Conservation (phyloP, 2,797 vertebrate genomes). For the Phrynocephalus forsythii region DNA sequence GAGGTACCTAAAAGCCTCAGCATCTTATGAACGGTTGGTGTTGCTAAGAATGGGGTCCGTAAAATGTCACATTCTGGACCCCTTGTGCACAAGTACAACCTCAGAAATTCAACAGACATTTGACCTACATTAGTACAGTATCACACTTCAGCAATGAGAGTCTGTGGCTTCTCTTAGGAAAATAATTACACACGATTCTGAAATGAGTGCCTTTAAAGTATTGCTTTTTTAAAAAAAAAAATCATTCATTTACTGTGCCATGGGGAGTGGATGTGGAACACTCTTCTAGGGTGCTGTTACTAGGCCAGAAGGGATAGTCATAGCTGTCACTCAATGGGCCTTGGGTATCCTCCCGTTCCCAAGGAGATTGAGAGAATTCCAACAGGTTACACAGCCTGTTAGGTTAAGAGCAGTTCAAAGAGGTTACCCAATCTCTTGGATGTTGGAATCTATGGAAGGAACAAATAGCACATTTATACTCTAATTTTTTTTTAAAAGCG, state of each 20-base stretch:
- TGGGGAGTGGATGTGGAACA: background rate
- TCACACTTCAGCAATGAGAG: background rate
- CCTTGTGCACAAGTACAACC: background rate
- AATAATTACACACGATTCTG: slow-evolving; percentile 23
- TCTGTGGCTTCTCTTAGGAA: background rate
- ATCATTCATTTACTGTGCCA: background rate
- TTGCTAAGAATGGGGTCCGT: slow-evolving; percentile 33
- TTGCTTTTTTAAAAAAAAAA: slow-evolving; percentile 26
- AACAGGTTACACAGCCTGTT: background rate
- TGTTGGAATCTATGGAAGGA: background rate
- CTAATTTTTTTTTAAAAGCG: background rate
- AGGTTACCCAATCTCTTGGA: background rate
- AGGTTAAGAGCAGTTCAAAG: background rate
- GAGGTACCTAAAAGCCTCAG: slow-evolving; percentile 17
- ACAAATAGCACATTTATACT: background rate
- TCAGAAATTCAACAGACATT: background rate
- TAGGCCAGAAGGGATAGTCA: background rate
- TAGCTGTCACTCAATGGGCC: rapidly evolving
- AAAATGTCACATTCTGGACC: slow-evolving; percentile 23
- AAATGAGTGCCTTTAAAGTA: slow-evolving; percentile 14
- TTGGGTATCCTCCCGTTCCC: background rate
- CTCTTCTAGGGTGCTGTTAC: background rate
- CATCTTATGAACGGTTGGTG: slow-evolving; percentile 1
- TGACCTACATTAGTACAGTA: background rate
- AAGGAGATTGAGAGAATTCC: background rate